These are phyloP conservation scores for Drosophila tanythrix DNA, from an alignment of 2,888 invertebrate genomes.

Conservation along the genomic window DNA sequence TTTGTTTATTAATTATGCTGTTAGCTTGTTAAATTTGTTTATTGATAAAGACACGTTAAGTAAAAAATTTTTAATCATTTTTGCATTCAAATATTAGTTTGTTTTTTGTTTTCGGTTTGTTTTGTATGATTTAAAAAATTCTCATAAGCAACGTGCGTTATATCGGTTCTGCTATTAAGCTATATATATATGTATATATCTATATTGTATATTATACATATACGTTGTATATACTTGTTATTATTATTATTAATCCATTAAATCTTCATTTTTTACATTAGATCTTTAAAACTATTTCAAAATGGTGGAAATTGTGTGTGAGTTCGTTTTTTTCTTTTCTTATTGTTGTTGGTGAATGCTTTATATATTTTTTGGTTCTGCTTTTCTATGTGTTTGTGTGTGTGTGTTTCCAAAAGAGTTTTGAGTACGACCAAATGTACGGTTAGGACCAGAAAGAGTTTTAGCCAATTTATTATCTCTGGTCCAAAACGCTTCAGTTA, in stretches of 20 bases:
- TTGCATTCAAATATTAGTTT: constrained; percentile 64
- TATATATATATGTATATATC: constrained; percentile 56
- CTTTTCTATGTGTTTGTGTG: constrained; percentile 17
- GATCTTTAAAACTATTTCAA: constrained; percentile 75
- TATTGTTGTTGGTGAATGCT: constrained; percentile 12
- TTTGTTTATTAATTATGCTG: constrained; percentile 71
- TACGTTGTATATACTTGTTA: constrained; percentile 59
- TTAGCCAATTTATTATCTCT: constrained; percentile 11
- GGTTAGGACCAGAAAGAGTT: constrained; percentile 21
- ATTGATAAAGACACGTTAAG: constrained; percentile 80
- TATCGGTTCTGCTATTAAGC: constrained; percentile 76
- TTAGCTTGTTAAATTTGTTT: constrained; percentile 62
- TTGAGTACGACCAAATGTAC: constrained; percentile 23
- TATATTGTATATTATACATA: constrained; percentile 43
- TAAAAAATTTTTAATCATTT: constrained; percentile 69
- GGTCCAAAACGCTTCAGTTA: constrained; percentile 21
- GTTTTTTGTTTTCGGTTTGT: constrained; percentile 47
- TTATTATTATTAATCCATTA: constrained; percentile 55
- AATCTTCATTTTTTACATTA: constrained; percentile 66
- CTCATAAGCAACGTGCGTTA: constrained; percentile 79
- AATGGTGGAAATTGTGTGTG: constrained; percentile 52
- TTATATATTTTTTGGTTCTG: constrained; percentile 40
- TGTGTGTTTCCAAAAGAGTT: constrained; percentile 32
- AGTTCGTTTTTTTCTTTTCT: constrained; percentile 11
- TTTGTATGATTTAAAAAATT: constrained; percentile 73